A percentile compares a stretch with the other conserved stretches of the same genome.
Evolutionary conservation across 2,113 vertebrate genomes (phyloP).

Genomic region (Antechinus flavipes): DNA sequence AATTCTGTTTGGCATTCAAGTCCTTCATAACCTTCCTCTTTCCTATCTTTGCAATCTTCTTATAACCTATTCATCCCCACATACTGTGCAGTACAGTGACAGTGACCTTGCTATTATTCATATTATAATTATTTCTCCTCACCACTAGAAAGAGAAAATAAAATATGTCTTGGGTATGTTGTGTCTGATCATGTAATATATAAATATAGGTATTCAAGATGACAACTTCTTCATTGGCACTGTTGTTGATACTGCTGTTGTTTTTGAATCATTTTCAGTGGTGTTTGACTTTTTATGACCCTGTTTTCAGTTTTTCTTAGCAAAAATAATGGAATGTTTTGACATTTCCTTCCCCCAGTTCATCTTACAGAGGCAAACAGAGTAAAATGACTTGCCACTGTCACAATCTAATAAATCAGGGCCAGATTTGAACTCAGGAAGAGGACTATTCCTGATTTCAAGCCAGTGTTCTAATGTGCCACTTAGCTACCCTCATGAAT

Average conservation of each 20-base stretch:
- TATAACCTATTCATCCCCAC: not conserved
- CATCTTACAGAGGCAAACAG: not conserved
- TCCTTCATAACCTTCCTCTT: not conserved
- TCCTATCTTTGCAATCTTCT: not conserved
- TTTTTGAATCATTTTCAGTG: not conserved
- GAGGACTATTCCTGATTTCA: not conserved
- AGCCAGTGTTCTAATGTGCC: not conserved
- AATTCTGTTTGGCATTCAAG: not conserved
- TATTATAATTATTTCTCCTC: not conserved
- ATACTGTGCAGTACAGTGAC: not conserved
- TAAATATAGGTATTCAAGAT: not conserved
- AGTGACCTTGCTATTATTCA: not conserved
- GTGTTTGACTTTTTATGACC: not conserved
- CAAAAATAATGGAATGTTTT: not conserved
- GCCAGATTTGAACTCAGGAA: not conserved
- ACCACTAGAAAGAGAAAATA: not conserved
- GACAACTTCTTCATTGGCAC: not conserved
- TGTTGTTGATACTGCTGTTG: not conserved
- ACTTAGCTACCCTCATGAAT: not conserved
- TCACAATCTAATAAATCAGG: not conserved
- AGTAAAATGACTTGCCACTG: not conserved
- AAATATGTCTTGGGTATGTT: not conserved
- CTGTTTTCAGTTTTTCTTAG: not conserved
- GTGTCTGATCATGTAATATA: not conserved
- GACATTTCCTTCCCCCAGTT: not conserved